Base-by-base conservation (phyloP, 2,888 invertebrate genomes). In the Monochamus alternatus region DNA sequence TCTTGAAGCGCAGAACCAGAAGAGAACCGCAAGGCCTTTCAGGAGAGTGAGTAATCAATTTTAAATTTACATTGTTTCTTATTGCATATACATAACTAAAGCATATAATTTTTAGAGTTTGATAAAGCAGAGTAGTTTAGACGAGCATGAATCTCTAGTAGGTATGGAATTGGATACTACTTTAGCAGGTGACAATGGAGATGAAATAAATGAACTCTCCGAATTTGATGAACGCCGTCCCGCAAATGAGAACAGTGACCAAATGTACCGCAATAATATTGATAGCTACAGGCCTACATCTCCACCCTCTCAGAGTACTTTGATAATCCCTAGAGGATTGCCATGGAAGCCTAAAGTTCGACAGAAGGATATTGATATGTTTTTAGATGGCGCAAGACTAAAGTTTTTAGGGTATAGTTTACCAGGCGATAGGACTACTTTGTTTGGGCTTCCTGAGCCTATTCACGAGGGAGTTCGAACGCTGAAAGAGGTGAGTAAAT, bases 291-390 rank as follows among this genome's bases (percentile, higher is more conserved):
- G 87, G 80, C 86, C 87, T 76, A 79, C 79, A 12, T 83, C 85
- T 3, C 85, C 85, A 22, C 81, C 83, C 12, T 76, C 80, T 30
- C 81, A 80, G 10, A 81, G 80, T 69, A 75, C 81, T 30, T 31
- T 83, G 30, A 63, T 78, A 12, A 51, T 84, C 14, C 84, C 84
- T 5, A 82, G 83, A 75, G 94, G 96, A 75, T 91, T 99, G 79
- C 98, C 98, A 0, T 99, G 98, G 98, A 93, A 95, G 81, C 98
- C 98, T 0, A 99, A 99, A 92, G 98, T 98, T n/a, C 92, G 97
- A 3, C 96, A 96, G 85, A 96, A 95, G 89, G 98, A 99, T 87
- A 94, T 99, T 78, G 98, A 98, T 85, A 92, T 93, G 87, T 99
- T 98, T 88, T 89, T 99, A 81, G 97, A 98, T 86, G 94, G 94